Evolutionary conservation across 2,888 invertebrate genomes (phyloP).

Genomic region (Harmothoe impar): DNA sequence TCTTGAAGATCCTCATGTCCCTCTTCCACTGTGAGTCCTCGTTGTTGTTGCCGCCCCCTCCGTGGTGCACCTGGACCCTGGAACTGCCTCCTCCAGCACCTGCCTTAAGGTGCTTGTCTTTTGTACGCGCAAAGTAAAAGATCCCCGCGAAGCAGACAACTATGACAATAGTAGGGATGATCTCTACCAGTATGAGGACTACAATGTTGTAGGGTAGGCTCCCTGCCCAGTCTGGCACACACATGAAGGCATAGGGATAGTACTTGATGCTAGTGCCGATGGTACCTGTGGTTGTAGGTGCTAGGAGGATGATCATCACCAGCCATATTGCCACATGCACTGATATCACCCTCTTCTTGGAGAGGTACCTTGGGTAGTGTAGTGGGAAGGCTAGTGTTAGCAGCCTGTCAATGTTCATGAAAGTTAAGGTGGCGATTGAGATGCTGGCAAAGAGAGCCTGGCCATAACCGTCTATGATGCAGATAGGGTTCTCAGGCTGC

Average conservation of each 20-base stretch:
- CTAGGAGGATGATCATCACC: not conserved
- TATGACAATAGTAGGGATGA: conserved; percentile 32
- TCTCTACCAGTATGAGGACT: conserved; percentile 19
- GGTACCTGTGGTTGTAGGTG: conserved; percentile 10
- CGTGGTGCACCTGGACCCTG: not conserved
- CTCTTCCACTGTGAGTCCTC: conserved; percentile 46
- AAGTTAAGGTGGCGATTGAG: conserved; percentile 40
- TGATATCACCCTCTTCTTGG: not conserved
- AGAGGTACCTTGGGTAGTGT: not conserved
- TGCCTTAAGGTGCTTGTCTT: not conserved
- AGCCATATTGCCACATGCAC: conserved; percentile 27
- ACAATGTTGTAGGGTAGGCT: conserved; percentile 21
- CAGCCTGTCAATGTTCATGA: conserved; percentile 40
- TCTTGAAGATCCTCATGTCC: conserved; percentile 48
- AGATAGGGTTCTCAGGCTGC: not conserved
- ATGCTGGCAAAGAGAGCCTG: conserved; percentile 48
- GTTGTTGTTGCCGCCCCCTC: not conserved
- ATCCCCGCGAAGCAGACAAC: conserved; percentile 19
- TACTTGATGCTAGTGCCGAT: conserved; percentile 31
- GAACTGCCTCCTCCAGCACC: not conserved
- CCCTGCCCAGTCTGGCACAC: conserved; percentile 49
- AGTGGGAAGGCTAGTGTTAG: conserved; percentile 31
- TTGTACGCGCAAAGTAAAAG: conserved; percentile 32
- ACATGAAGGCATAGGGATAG: conserved; percentile 43
- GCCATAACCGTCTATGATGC: conserved; percentile 36